A percentile compares a stretch with the other conserved stretches of the same genome.
These are phyloP conservation scores for Gadopsis marmoratus DNA, from an alignment of 2,797 vertebrate genomes.

Conservation along the genomic window DNA sequence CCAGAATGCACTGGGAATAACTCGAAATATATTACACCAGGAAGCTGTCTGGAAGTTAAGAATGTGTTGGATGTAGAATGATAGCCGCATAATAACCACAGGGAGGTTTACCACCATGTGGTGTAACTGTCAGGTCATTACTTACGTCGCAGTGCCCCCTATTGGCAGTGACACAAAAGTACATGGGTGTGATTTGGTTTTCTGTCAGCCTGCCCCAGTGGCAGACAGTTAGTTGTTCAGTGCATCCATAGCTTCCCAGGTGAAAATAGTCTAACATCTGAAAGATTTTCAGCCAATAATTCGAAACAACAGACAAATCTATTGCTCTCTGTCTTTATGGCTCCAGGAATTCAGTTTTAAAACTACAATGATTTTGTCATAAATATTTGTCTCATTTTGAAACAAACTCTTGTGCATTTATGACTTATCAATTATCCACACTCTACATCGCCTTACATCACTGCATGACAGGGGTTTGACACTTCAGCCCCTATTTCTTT, in stretches of 20 bases:
- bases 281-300: background rate
- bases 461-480: background rate
- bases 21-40: conserved; percentile 5
- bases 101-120: conserved; percentile 35
- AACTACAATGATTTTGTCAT: background rate
- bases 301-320: background rate
- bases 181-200: rapidly evolving
- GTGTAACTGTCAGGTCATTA: background rate
- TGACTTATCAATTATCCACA: background rate
- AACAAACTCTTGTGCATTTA: background rate
- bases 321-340: background rate
- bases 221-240: conserved; percentile 1
- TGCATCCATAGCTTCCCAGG: background rate
- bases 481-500: background rate
- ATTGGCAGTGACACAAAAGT: background rate
- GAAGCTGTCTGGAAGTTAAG: conserved; percentile 39
- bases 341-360: background rate
- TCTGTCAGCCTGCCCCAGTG: conserved; percentile 33
- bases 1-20: background rate
- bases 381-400: background rate
- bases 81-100: conserved; percentile 39
- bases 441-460: background rate
- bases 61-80: conserved; percentile 45
- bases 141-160: conserved; percentile 71
- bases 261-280: background rate